Conservation (phyloP, 2,888 invertebrate genomes). For the Pardosa pseudoannulata region DNA sequence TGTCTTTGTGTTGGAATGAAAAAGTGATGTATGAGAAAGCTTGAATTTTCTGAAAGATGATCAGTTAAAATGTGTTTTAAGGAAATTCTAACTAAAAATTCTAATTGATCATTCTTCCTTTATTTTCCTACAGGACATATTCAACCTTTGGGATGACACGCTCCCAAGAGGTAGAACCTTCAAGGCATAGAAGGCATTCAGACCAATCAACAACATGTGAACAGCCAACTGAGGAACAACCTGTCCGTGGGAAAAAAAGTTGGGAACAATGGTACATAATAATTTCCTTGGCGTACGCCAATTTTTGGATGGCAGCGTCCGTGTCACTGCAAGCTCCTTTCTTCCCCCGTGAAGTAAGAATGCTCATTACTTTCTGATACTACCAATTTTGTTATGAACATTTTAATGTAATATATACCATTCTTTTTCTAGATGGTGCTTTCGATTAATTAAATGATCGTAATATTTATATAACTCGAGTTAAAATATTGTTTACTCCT, state of each 20-base stretch:
- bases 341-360: conserved; percentile 65
- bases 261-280: conserved; percentile 30
- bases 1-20: too few relatives aligned
- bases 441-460: too few relatives aligned
- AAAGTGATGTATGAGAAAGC: too few relatives aligned
- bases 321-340: conserved; percentile 70
- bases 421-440: too few relatives aligned
- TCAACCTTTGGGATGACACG: conserved; percentile 39
- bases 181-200: not conserved
- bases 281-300: conserved; percentile 45
- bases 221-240: not conserved
- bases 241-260: conserved; percentile 9
- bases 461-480: too few relatives aligned
- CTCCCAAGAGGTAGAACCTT: conserved; percentile 22
- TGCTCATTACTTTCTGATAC: not conserved
- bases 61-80: too few relatives aligned
- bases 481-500: too few relatives aligned
- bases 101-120: not conserved
- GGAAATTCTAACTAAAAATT: too few relatives aligned
- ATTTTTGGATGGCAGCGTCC: conserved; percentile 64
- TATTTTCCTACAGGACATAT: not conserved
- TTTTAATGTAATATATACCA: too few relatives aligned
- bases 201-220: not conserved
- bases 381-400: too few relatives aligned
- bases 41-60: too few relatives aligned